Base-by-base conservation (phyloP, 2,888 invertebrate species). In the Serripes groenlandicus region DNA sequence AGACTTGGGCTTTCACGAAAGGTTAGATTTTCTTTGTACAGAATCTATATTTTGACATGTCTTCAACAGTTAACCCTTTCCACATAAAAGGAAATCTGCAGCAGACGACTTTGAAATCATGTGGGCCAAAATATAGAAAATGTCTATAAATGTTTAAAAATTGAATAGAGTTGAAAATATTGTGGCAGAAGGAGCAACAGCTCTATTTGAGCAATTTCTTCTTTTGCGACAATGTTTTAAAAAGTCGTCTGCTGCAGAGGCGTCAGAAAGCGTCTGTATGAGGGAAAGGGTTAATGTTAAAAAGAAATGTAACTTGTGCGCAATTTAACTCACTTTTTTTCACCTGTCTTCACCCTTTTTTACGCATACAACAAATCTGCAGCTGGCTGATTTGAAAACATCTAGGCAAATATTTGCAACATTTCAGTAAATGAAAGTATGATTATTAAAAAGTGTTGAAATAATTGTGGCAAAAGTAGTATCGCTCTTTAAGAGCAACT, bases 1-100 rank as follows among this genome's bases (percentile, higher is more conserved):
- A 76, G 77, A 62, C 73, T 83, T 71, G 80, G 80, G 7, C 71
- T 83, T 18, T 62, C 64, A 3, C 79, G 52, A 34, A 74, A 73
- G 68, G 77, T 77, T 32, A 35, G 35, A 26, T 1, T 7, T 35
- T 11, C 9, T 9, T 56, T 42, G 15, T 7, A 11, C 42, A 42
- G 7, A 42, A 42, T 15, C 42, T 7, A 11, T 11, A 15, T 15
- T 42, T 11, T 42, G 7, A 7, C 42, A 42, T 15, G 9, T 42
- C 42, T 42, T n/a, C n/a, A n/a, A n/a, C n/a, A n/a, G n/a, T 49
- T 49, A 49, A 49, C 58, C 30, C 58, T 5, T 58, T 7, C 3
- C 58, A n/a, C n/a, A n/a, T n/a, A n/a, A n/a, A n/a, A n/a, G n/a
- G n/a, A 15, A 42, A 15, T 42, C 15, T 42, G 42, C 42, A 42